Base-by-base conservation (phyloP, 1,140 invertebrate species). In the Drosophila sp. region DNA sequence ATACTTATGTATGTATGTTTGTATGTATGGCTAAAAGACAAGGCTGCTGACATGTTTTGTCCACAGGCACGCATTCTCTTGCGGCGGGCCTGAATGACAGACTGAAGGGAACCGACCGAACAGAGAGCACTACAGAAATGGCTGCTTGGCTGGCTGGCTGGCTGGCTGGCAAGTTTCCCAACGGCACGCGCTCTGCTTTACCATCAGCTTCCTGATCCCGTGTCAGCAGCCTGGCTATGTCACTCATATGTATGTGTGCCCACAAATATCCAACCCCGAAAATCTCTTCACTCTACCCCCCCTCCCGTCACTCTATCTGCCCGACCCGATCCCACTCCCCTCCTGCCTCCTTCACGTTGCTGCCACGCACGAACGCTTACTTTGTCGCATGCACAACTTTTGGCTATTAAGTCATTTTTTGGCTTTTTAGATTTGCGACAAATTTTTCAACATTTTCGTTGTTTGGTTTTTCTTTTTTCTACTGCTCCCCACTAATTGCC, bases 401-500 rank as follows among this genome's bases (percentile, higher is more conserved):
- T 83, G 84, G 83, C 83, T 86, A 86, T 86, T 86, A 86, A 86
- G 83, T 87, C 83, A 86, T 86, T 86, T 87, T 87, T 87, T 87
- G 84, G 84, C 84, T 89, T 87, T 87, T 89, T 80, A 87, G 72
- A 87, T 87, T 82, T 87, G 72, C 83, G 83, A 86, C 83, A 86
- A 86, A 86, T 86, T 87, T 79, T 60, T 62, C 68, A 66, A 64
- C 44, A 50, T 50, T 50, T 50, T 50, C 44, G 6, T 27, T 50
- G 23, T 50, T 50, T 27, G 11, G 40, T 41, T 47, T 23, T 50
- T 50, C 27, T 10, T 27, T 10, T 27, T 60, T 57, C 60, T 70
- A 33, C 38, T 57, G 10, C 47, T 58, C 44, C 11, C 56, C 56
- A 58, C 56, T 58, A 58, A 58, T 58, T 58, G 56, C 56, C 56